Conservation (phyloP, 2,797 vertebrate genomes). For the Phataginus tetradactyla region DNA sequence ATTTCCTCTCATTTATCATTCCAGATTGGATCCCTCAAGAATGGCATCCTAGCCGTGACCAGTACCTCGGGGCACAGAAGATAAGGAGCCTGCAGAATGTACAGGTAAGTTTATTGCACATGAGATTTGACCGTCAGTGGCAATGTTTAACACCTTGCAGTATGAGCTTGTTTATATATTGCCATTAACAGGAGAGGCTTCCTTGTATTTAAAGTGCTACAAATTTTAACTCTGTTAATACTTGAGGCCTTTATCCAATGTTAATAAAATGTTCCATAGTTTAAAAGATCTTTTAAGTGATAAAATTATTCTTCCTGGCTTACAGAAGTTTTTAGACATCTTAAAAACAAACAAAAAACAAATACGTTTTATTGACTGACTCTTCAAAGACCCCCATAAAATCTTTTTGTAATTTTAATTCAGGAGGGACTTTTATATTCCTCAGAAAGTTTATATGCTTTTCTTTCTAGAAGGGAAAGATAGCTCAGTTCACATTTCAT, state of each 20-base stretch:
- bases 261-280: background rate
- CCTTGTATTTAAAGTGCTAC: slow-evolving; percentile 47
- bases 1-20: slow-evolving; percentile 69
- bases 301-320: background rate
- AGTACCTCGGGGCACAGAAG: slow-evolving; percentile 32
- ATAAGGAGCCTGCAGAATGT: background rate
- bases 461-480: background rate
- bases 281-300: background rate
- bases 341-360: slow-evolving; percentile 21
- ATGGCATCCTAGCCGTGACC: background rate
- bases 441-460: background rate
- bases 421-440: background rate
- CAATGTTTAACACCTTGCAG: slow-evolving; percentile 54
- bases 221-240: slow-evolving; percentile 40
- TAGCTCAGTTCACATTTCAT: slow-evolving; percentile 2
- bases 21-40: slow-evolving; percentile 43
- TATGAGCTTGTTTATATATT: background rate
- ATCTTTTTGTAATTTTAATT: background rate
- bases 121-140: slow-evolving; percentile 26
- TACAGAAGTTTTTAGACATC: background rate
- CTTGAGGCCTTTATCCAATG: background rate
- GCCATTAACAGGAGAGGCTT: background rate
- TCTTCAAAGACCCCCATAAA: slow-evolving; percentile 14
- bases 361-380: slow-evolving; percentile 7
- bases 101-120: slow-evolving; percentile 3